phyloP scores from a whole-genome alignment of 2,797 vertebrate species.

The Botia almorhae region DNA sequence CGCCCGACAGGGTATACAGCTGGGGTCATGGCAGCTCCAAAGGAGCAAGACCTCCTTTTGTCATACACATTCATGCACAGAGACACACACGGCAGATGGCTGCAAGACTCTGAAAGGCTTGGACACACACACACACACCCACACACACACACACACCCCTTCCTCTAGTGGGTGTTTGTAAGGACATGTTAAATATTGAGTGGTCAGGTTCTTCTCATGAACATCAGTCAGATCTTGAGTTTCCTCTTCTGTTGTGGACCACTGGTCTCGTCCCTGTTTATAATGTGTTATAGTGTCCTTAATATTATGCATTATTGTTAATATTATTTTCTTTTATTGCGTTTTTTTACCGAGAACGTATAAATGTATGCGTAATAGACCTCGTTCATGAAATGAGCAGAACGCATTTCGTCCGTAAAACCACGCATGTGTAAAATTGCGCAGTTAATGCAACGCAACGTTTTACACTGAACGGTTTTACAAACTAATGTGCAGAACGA shows the following conservation, averaged over 20 bases:
- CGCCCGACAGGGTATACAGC: conserved; percentile 76
- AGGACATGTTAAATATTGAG: conserved; percentile 1
- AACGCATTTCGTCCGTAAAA: background rate
- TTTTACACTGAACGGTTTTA: background rate
- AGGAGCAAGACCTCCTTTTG: conserved; percentile 68
- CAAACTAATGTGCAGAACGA: background rate
- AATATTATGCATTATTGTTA: conserved; percentile 50
- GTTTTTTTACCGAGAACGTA: conserved; percentile 32
- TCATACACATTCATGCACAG: conserved; percentile 48
- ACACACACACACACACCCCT: conserved; percentile 52
- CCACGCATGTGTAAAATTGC: background rate
- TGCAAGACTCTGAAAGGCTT: conserved; percentile 78
- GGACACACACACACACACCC: conserved; percentile 66
- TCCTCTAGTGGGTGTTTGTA: conserved; percentile 18
- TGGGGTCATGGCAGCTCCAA: conserved; percentile 78
- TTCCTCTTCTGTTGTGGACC: conserved; percentile 10
- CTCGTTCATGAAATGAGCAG: conserved; percentile 8
- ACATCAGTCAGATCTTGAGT: background rate
- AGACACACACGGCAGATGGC: conserved; percentile 85
- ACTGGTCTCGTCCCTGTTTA: conserved; percentile 31
- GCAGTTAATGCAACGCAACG: background rate
- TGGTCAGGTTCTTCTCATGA: conserved; percentile 17
- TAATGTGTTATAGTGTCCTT: conserved; percentile 47
- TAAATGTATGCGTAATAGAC: conserved; percentile 8
- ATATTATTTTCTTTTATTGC: conserved; percentile 54